Conservation (phyloP, 2,113 vertebrate genomes). For the Chinchilla lanigera region DNA sequence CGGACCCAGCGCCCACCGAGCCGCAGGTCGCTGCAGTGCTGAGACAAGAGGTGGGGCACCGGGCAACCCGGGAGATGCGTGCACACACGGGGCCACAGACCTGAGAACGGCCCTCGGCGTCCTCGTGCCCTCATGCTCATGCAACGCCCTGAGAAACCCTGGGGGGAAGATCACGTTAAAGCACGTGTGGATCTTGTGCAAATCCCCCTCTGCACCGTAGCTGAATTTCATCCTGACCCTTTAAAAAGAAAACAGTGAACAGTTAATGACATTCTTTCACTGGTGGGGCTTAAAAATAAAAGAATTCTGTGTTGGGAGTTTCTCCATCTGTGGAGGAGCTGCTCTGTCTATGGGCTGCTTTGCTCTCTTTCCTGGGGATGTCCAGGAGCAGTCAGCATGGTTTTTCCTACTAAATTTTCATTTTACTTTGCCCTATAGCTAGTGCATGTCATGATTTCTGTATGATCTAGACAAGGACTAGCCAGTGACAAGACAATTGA, state of each 20-base stretch:
- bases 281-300: not conserved
- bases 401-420: not conserved
- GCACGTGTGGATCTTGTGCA: not conserved
- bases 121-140: not conserved
- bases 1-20: not conserved
- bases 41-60: not conserved
- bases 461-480: not conserved
- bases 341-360: not conserved
- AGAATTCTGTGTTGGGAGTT: not conserved
- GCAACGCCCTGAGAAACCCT: not conserved
- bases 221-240: not conserved
- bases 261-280: not conserved
- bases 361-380: not conserved
- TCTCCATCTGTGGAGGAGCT: not conserved
- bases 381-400: not conserved
- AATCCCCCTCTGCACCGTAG: not conserved
- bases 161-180: not conserved
- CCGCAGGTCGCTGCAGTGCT: not conserved
- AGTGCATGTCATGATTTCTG: not conserved
- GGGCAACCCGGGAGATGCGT: not conserved
- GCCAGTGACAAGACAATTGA: not conserved
- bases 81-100: not conserved
- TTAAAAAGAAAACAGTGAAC: not conserved
- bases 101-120: not conserved
- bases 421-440: not conserved